phyloP scores from a whole-genome alignment of 2,888 invertebrate genomes.

The Xanthorhoe spadicearia region DNA sequence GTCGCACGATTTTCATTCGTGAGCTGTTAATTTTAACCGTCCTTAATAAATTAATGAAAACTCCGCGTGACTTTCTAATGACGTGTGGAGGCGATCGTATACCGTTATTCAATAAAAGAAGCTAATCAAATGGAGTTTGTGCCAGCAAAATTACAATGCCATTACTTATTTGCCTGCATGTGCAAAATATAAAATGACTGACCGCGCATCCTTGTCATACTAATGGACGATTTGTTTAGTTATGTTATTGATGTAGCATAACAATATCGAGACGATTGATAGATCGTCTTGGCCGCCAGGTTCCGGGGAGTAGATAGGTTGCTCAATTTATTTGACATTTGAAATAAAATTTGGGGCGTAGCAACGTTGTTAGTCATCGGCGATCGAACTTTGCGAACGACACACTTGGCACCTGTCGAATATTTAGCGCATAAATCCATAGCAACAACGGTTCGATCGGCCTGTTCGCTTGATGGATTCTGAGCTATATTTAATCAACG shows the following conservation, averaged over 20 bases:
- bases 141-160: constrained; percentile 47
- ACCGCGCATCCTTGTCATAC: constrained; percentile 38
- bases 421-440: constrained; percentile 85
- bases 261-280: constrained; percentile 23
- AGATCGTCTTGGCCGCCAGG: constrained; percentile 21
- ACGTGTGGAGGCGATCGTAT: constrained; percentile 60
- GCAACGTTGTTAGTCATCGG: constrained; percentile 84
- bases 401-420: constrained; percentile 86
- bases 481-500: constrained; percentile 83
- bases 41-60: constrained; percentile 74
- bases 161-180: constrained; percentile 44
- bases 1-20: constrained; percentile 71
- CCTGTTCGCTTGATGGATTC: constrained; percentile 79
- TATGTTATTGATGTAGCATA: constrained; percentile 19
- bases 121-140: constrained; percentile 43
- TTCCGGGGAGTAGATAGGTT: constrained; percentile 57
- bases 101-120: constrained; percentile 62
- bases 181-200: constrained; percentile 44
- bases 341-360: constrained; percentile 82
- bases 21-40: constrained; percentile 71
- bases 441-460: constrained; percentile 78
- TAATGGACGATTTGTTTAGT: constrained; percentile 31
- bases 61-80: constrained; percentile 71
- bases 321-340: constrained; percentile 85
- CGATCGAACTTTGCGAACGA: constrained; percentile 80